Conservation (phyloP, 2,113 vertebrate genomes). For the Cichladusa arquata region DNA sequence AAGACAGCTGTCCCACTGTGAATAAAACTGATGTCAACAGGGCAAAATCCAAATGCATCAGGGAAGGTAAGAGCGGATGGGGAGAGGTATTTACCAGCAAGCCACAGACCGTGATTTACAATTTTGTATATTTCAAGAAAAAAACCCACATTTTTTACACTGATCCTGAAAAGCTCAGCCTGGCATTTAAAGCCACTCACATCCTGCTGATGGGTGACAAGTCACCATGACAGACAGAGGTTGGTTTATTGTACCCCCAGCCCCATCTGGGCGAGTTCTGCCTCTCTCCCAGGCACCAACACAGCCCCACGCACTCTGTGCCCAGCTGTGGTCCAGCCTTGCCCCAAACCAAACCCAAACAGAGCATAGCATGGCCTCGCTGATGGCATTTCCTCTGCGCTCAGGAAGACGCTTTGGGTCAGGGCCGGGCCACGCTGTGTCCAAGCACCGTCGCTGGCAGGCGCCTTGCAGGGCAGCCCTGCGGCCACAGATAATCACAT, state of each 20-base stretch:
- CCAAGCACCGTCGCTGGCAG: background rate
- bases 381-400: accelerated
- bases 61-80: background rate
- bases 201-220: accelerated
- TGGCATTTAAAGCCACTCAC: background rate
- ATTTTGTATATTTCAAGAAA: background rate
- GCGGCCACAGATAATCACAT: background rate
- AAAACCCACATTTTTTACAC: background rate
- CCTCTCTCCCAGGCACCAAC: background rate
- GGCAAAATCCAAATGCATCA: background rate
- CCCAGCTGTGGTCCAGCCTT: background rate
- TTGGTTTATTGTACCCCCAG: background rate
- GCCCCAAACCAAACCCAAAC: background rate
- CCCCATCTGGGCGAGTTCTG: accelerated
- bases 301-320: accelerated
- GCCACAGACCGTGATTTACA: background rate
- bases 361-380: background rate
- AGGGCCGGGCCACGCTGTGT: accelerated
- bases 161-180: background rate
- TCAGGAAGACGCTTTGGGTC: background rate
- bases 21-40: background rate
- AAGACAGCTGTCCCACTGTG: background rate
- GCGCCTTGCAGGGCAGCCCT: background rate
- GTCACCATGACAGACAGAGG: background rate
- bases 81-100: background rate